phyloP scores from a whole-genome alignment of 2,888 invertebrate species.

The Drosophila quinaria region DNA sequence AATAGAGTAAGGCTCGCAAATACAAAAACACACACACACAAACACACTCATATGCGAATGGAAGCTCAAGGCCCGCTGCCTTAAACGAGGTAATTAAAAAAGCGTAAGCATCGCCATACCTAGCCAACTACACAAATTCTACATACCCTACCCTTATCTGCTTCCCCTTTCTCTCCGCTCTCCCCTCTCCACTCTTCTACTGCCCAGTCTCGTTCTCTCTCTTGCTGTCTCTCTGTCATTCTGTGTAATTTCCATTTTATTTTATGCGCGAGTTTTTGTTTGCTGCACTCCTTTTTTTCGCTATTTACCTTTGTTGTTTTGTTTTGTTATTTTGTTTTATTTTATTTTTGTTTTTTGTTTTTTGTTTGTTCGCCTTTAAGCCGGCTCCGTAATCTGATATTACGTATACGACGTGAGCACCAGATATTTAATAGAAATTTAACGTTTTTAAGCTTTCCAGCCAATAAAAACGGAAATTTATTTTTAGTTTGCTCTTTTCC shows the following conservation, averaged over 20 bases:
- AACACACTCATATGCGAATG: conserved; percentile 36
- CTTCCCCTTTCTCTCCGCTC: conserved; percentile 3
- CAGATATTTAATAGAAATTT: conserved; percentile 78
- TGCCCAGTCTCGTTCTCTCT: conserved; percentile 5
- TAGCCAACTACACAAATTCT: conserved; percentile 52
- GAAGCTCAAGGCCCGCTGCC: conserved; percentile 64
- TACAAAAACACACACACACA: conserved; percentile 16
- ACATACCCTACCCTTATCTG: conserved; percentile 25
- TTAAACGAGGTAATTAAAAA: conserved; percentile 80
- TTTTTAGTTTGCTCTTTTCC: conserved; percentile 33
- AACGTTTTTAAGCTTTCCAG: conserved; percentile 70
- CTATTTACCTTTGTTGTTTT: conserved; percentile 78
- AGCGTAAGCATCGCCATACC: conserved; percentile 76
- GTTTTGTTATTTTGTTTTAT: conserved; percentile 68
- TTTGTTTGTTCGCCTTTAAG: conserved; percentile 69
- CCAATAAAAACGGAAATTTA: conserved; percentile 66
- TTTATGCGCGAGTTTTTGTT: conserved; percentile 72
- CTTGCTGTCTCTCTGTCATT: conserved; percentile 22
- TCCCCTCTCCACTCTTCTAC: neutral
- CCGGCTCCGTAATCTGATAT: conserved; percentile 76
- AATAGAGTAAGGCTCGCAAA: conserved; percentile 33
- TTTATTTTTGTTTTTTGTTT: conserved; percentile 38
- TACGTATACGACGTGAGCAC: conserved; percentile 76
- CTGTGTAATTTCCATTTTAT: conserved; percentile 78
- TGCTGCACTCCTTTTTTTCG: conserved; percentile 59